Conservation (phyloP, 2,888 invertebrate species). For the Cephus pygmeus region DNA sequence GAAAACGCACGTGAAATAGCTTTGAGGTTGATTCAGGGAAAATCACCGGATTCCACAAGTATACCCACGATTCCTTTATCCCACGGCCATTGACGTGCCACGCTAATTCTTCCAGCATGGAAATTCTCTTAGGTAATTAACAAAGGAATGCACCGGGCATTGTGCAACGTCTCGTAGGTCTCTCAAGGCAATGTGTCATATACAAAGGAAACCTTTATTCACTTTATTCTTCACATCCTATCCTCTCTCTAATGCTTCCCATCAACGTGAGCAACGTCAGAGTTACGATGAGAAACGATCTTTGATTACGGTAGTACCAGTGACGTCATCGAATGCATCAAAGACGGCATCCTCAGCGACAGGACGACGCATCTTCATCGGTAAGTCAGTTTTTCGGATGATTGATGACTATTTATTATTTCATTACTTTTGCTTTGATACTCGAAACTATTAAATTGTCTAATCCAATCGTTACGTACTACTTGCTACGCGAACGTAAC, state of each 20-base stretch:
- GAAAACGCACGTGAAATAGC: background rate
- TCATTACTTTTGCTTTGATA: background rate
- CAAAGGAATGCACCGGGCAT: background rate
- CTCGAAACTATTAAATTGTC: background rate
- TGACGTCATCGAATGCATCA: background rate
- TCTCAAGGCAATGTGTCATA: background rate
- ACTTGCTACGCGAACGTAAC: background rate
- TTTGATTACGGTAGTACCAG: background rate
- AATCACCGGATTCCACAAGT: constrained; percentile 11
- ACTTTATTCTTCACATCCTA: background rate
- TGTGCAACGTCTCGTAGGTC: background rate
- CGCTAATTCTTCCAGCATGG: constrained; percentile 34
- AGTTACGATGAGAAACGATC: background rate
- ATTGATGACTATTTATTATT: background rate
- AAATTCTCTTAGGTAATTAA: background rate
- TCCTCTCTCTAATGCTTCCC: background rate
- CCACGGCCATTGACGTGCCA: constrained; percentile 33
- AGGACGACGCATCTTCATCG: background rate
- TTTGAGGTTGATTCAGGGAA: constrained; percentile 18
- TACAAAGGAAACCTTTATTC: background rate
- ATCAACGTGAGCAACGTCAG: background rate
- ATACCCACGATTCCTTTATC: constrained; percentile 1
- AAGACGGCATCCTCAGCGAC: background rate
- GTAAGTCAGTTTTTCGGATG: background rate
- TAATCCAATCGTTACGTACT: background rate